Conservation (phyloP, 2,797 vertebrate genomes). For the Malurus leucopterus region DNA sequence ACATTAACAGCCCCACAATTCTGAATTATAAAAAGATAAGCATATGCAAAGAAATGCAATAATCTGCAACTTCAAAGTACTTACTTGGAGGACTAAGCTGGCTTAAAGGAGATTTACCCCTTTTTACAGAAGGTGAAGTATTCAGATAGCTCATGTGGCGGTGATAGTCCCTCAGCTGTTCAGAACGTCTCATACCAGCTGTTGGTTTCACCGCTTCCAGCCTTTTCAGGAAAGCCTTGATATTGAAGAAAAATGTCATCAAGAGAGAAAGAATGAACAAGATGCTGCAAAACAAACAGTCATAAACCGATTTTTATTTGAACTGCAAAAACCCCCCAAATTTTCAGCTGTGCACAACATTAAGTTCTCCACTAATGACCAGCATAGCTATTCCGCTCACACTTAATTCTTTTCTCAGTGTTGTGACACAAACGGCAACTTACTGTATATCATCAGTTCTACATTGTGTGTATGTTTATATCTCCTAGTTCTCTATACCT, state of each 20-base stretch:
- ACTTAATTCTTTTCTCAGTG: neutral
- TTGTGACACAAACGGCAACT: neutral
- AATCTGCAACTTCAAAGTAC: neutral
- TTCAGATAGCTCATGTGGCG: constrained; percentile 77
- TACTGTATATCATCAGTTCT: neutral
- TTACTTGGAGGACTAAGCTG: constrained; percentile 71
- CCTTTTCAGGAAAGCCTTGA: constrained; percentile 87
- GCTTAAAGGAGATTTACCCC: constrained; percentile 60
- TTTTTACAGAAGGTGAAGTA: constrained; percentile 45
- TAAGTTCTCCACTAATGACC: neutral
- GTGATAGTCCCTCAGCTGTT: constrained; percentile 89
- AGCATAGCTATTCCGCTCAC: neutral
- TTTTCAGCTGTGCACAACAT: neutral
- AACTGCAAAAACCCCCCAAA: neutral
- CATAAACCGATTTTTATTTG: neutral
- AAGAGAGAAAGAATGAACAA: neutral
- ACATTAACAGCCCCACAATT: neutral
- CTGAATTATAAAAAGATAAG: neutral
- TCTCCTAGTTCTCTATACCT: neutral
- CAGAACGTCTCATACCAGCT: constrained; percentile 81
- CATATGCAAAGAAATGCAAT: neutral
- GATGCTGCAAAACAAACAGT: neutral
- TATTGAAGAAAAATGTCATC: neutral
- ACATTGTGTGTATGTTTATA: neutral
- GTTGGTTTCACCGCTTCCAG: constrained; percentile 90